These are phyloP conservation scores for Drosophila birchii DNA, from an alignment of 2,888 invertebrate genomes.

Conservation along the genomic window DNA sequence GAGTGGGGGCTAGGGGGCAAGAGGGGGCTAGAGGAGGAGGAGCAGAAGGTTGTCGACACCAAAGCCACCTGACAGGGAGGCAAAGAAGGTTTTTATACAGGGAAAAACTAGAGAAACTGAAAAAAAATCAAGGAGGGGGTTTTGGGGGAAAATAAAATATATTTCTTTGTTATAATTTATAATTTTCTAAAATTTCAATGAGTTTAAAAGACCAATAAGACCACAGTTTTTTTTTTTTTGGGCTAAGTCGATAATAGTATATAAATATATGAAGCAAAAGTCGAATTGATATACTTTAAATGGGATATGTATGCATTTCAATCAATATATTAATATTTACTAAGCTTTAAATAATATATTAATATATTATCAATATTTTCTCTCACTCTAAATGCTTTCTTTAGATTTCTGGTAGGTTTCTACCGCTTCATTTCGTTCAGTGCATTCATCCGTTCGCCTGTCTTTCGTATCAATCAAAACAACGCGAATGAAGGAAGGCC, in stretches of 20 bases:
- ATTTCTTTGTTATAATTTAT: too few relatives aligned
- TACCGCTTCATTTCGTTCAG: background rate
- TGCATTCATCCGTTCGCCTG: conserved; percentile 6
- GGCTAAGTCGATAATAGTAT: too few relatives aligned
- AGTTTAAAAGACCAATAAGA: too few relatives aligned
- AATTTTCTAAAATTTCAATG: too few relatives aligned
- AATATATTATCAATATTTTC: too few relatives aligned
- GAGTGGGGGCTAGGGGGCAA: background rate
- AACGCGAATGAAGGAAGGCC: conserved; percentile 54
- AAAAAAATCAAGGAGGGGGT: too few relatives aligned
- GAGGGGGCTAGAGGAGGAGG: conserved; percentile 3
- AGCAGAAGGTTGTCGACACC: conserved; percentile 53
- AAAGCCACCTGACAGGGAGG: conserved; percentile 20
- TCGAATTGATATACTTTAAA: too few relatives aligned
- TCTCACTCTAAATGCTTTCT: too few relatives aligned
- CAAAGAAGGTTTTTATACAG: conserved; percentile 10
- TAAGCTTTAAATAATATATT: background rate
- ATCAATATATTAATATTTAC: background rate
- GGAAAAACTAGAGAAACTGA: background rate
- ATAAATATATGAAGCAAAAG: too few relatives aligned
- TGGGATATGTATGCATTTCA: too few relatives aligned
- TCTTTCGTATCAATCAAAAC: conserved; percentile 79
- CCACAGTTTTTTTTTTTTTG: too few relatives aligned
- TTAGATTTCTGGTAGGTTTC: too few relatives aligned
- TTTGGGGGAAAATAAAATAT: background rate